A percentile compares a stretch with the other conserved stretches of the same genome.
phyloP scores from a whole-genome alignment of 2,113 vertebrate genomes.

The Lucifuga dentata region DNA sequence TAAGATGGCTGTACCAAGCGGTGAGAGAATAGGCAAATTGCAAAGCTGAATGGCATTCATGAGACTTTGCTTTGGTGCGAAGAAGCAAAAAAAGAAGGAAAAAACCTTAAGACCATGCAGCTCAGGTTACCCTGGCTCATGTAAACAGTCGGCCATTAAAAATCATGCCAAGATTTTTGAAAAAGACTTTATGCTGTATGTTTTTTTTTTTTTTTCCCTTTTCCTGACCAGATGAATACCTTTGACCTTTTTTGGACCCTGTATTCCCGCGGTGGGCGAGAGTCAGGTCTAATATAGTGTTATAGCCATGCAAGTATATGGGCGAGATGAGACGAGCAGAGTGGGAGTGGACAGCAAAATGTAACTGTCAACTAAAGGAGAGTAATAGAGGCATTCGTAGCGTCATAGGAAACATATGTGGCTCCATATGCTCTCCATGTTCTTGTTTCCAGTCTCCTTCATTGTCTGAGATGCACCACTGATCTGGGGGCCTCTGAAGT shows the following conservation, averaged over 20 bases:
- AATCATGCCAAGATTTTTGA: slow-evolving; percentile 70
- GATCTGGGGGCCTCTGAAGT: slow-evolving; percentile 77
- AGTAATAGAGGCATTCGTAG: slow-evolving; percentile 81
- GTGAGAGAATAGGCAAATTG: slow-evolving; percentile 44
- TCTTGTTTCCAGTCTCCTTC: slow-evolving; percentile 73
- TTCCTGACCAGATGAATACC: slow-evolving; percentile 67
- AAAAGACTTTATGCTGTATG: slow-evolving; percentile 52
- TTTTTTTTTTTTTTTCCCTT: slow-evolving; percentile 15
- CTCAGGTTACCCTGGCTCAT: slow-evolving; percentile 80
- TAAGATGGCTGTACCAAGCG: slow-evolving; percentile 41
- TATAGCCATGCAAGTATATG: slow-evolving; percentile 66
- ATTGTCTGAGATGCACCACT: slow-evolving; percentile 79
- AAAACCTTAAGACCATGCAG: slow-evolving; percentile 70
- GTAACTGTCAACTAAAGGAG: slow-evolving; percentile 81
- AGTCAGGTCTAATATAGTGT: slow-evolving; percentile 74
- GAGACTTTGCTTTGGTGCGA: slow-evolving; percentile 75
- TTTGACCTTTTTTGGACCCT: slow-evolving; percentile 74
- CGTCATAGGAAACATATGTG: slow-evolving; percentile 84
- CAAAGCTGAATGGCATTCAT: slow-evolving; percentile 73
- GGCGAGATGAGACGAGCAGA: slow-evolving; percentile 71
- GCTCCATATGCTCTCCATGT: slow-evolving; percentile 79
- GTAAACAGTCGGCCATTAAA: slow-evolving; percentile 81
- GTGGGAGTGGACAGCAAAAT: slow-evolving; percentile 74
- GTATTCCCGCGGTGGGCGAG: slow-evolving; percentile 60
- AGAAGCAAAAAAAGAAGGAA: slow-evolving; percentile 61